phyloP scores from a whole-genome alignment of 2,797 vertebrate genomes.

The Chaetophractus vellerosus region DNA sequence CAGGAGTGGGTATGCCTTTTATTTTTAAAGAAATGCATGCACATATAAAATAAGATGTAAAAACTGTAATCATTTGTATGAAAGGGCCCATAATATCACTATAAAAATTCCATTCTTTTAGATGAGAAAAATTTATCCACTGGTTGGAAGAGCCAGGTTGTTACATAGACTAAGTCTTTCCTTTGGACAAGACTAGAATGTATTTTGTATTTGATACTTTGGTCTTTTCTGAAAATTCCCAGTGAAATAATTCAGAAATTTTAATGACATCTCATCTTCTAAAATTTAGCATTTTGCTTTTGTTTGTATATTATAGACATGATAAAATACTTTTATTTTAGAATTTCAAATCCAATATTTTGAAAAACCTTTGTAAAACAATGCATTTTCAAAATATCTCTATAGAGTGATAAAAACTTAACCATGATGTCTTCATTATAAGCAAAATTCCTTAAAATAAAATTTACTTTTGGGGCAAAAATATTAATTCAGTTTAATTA shows the following conservation, averaged over 20 bases:
- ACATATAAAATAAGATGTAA: slow-evolving; percentile 20
- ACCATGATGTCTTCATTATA: background rate
- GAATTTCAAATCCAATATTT: background rate
- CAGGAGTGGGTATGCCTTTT: slow-evolving; percentile 13
- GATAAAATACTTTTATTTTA: background rate
- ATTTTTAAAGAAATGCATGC: slow-evolving; percentile 16
- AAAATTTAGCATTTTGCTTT: slow-evolving; percentile 44
- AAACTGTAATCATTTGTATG: background rate
- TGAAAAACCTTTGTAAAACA: slow-evolving; percentile 47
- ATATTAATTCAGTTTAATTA: slow-evolving; percentile 39
- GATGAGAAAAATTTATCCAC: slow-evolving; percentile 55
- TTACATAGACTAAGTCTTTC: slow-evolving; percentile 33
- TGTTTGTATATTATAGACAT: slow-evolving; percentile 2
- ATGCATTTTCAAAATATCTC: background rate
- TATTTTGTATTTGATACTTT: slow-evolving; percentile 50
- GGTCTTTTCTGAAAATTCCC: background rate
- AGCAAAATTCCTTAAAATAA: slow-evolving; percentile 41
- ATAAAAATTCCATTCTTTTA: background rate
- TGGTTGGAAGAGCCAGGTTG: background rate
- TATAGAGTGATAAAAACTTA: background rate
- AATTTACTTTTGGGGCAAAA: slow-evolving; percentile 40
- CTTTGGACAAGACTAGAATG: slow-evolving; percentile 30
- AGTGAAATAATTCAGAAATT: slow-evolving; percentile 57
- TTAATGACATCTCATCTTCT: background rate
- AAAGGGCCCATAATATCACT: background rate